These are phyloP conservation scores for Danaus melanippus DNA, from an alignment of 1,140 invertebrate species.

Conservation along the genomic window DNA sequence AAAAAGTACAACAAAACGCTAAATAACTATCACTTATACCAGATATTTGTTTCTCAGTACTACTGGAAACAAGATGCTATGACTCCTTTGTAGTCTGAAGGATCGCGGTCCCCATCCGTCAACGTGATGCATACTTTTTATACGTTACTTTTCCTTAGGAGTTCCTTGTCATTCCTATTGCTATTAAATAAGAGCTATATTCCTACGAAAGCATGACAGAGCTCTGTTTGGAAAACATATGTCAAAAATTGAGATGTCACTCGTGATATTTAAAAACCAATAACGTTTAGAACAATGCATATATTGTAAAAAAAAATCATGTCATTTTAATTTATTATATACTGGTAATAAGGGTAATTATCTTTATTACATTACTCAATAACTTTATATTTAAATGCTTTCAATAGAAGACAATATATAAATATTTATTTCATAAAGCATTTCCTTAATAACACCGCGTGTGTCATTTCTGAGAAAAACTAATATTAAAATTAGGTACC, in stretches of 20 bases:
- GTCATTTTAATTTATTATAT: no score
- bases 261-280: no score
- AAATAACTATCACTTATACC: constrained; percentile 2
- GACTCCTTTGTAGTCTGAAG: constrained; percentile 30
- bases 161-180: constrained; percentile 6
- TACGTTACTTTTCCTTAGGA: constrained; percentile 24
- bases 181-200: constrained; percentile 8
- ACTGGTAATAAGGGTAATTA: not conserved
- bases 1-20: no score
- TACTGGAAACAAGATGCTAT: constrained; percentile 31
- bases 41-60: constrained; percentile 17
- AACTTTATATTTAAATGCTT: no score
- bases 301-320: not conserved
- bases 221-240: not conserved
- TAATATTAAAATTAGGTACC: no score
- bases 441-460: no score
- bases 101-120: constrained; percentile 29
- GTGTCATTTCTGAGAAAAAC: no score
- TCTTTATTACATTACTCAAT: constrained; percentile 3
- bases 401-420: no score
- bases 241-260: constrained; percentile 7
- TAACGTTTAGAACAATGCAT: constrained; percentile 1
- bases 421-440: no score
- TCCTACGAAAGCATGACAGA: not conserved
- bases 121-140: constrained; percentile 25